phyloP scores from a whole-genome alignment of 2,113 vertebrate species.

The Lanius ludovicianus region DNA sequence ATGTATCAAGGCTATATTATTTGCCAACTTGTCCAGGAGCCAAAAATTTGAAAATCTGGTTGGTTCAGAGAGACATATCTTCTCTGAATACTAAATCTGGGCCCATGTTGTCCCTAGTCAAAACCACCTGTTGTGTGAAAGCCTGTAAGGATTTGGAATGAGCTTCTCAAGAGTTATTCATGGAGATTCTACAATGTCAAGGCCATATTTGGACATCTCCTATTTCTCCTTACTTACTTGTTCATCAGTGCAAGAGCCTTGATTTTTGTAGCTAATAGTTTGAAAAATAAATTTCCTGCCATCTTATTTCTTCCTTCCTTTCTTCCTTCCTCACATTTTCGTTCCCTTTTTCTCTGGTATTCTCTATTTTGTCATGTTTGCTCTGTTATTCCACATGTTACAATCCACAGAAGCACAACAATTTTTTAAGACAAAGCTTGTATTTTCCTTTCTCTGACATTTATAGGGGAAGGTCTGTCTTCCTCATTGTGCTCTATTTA shows the following conservation, averaged over 20 bases:
- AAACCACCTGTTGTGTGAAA: background rate
- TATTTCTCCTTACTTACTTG: background rate
- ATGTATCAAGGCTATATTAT: background rate
- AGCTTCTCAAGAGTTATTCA: background rate
- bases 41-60: background rate
- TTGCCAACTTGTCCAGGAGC: background rate
- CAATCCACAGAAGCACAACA: background rate
- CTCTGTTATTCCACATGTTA: background rate
- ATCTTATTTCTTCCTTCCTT: background rate
- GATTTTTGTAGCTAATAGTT: background rate
- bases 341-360: background rate
- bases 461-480: background rate
- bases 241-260: background rate
- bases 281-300: background rate
- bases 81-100: background rate
- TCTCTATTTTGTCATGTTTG: background rate
- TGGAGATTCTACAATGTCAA: background rate
- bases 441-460: background rate
- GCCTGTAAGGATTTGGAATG: background rate
- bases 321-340: background rate
- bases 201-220: background rate
- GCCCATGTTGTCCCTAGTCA: background rate
- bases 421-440: background rate
- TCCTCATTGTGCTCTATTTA: background rate
- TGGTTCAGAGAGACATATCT: background rate